These are phyloP conservation scores for Rhabdornis inornatus DNA, from an alignment of 2,113 vertebrate species.

Conservation along the genomic window DNA sequence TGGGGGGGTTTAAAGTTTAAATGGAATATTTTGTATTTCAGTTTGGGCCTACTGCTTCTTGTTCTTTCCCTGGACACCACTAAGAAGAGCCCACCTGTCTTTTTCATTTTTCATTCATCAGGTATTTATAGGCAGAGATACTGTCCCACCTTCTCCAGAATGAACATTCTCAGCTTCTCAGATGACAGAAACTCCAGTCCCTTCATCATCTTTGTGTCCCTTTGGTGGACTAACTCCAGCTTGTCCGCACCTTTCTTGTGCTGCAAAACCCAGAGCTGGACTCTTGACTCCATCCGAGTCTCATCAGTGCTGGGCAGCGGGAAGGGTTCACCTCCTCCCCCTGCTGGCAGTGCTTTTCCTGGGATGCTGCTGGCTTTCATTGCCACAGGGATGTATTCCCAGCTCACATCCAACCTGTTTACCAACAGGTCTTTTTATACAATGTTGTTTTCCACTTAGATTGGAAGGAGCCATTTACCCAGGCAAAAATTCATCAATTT, in stretches of 20 bases:
- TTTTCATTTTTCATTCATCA: neutral
- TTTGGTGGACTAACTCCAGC: neutral
- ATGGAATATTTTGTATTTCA: neutral
- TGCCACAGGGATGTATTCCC: neutral
- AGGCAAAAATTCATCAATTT: neutral
- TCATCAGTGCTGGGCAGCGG: neutral
- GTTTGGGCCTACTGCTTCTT: neutral
- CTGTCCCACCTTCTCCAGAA: neutral
- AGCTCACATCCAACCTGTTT: neutral
- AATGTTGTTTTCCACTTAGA: neutral
- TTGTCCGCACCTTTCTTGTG: accelerated
- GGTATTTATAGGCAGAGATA: neutral
- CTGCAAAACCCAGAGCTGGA: neutral
- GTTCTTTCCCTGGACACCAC: neutral
- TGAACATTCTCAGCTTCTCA: neutral
- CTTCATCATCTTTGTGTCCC: neutral
- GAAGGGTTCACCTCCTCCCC: neutral
- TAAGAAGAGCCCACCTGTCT: neutral
- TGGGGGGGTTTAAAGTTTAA: neutral
- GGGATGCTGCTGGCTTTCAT: neutral
- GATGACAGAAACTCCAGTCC: neutral
- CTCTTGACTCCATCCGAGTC: accelerated
- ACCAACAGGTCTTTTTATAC: neutral
- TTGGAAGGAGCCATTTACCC: neutral
- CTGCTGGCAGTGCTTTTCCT: neutral